Evolutionary conservation across 53 echinoderm and acorn worm genomes (phyloP).

Genomic region (Astropecten irregularis): DNA sequence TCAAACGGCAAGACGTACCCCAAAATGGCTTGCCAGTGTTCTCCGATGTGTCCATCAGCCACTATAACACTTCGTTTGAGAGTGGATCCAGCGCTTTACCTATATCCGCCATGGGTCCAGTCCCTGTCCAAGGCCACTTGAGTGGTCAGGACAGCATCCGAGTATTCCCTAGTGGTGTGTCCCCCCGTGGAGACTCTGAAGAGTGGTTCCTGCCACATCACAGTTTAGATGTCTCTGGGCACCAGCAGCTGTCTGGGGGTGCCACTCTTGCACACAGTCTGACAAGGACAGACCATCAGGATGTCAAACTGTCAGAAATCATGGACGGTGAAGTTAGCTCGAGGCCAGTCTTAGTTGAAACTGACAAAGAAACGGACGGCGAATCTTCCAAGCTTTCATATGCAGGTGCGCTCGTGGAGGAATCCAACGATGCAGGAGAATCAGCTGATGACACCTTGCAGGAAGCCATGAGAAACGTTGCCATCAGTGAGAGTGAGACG

Average conservation of each 20-base stretch:
- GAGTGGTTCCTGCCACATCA: slow-evolving; percentile 11
- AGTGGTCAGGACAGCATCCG: neutral
- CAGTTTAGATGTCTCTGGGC: slow-evolving; percentile 2
- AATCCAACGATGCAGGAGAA: neutral
- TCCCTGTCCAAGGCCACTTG: neutral
- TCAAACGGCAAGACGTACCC: neutral
- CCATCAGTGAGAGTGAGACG: slow-evolving; percentile 21
- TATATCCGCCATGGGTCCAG: neutral
- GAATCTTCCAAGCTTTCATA: slow-evolving; percentile 17
- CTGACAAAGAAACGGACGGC: neutral
- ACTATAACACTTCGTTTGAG: slow-evolving; percentile 32
- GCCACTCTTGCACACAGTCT: slow-evolving; percentile 3
- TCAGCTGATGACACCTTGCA: neutral
- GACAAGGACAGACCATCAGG: no score
- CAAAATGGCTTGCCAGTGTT: slow-evolving; percentile 59
- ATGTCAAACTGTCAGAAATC: neutral
- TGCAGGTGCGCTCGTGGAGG: slow-evolving; percentile 14
- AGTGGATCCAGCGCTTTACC: slow-evolving; percentile 4
- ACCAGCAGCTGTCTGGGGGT: slow-evolving; percentile 16
- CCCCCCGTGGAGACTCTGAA: neutral
- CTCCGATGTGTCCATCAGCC: slow-evolving; percentile 71
- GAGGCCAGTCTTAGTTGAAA: neutral
- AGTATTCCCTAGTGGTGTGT: slow-evolving; percentile 2
- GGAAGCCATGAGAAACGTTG: slow-evolving; percentile 20
- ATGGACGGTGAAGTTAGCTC: neutral